A percentile compares a stretch with the other conserved stretches of the same genome.
Conservation (phyloP, 1,140 invertebrate species). For the Acyrthosiphon pisum region DNA sequence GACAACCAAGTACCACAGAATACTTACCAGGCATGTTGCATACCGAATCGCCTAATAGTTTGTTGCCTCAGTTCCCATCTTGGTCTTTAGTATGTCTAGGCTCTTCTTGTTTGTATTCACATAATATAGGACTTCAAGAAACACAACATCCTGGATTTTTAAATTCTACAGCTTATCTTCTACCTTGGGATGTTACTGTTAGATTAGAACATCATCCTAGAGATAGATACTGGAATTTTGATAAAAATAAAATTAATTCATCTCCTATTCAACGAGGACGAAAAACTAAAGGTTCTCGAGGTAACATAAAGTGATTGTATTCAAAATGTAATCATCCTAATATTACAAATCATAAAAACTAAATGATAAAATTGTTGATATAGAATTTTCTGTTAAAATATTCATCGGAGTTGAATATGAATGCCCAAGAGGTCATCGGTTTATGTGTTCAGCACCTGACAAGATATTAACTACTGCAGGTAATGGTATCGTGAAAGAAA, state of each 20-base stretch:
- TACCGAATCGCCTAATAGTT: conserved; percentile 74
- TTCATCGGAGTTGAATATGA: conserved; percentile 98
- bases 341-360: neutral
- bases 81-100: conserved; percentile 93
- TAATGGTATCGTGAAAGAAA: conserved; percentile 78
- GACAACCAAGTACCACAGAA: conserved; percentile 85
- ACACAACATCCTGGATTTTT: conserved; percentile 85
- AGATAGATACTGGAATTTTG: conserved; percentile 58
- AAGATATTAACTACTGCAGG: conserved; percentile 81
- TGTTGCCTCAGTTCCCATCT: conserved; percentile 89
- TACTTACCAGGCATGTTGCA: conserved; percentile 92
- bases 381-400: conserved; percentile 85
- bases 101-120: conserved; percentile 88
- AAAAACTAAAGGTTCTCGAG: conserved; percentile 54
- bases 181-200: conserved; percentile 95
- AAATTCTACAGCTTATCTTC: conserved; percentile 85
- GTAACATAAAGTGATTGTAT: conserved; percentile 7
- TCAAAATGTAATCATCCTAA: neutral
- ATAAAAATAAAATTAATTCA: conserved; percentile 53
- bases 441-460: conserved; percentile 91
- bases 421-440: conserved; percentile 92
- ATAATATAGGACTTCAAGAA: conserved; percentile 81
- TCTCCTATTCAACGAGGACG: conserved; percentile 46
- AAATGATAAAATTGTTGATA: conserved; percentile 19
- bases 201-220: conserved; percentile 60